These are phyloP conservation scores for Turritopsis dohrnii DNA, from an alignment of 30 jellyfish, hydroid and myxozoan species.

Conservation along the genomic window DNA sequence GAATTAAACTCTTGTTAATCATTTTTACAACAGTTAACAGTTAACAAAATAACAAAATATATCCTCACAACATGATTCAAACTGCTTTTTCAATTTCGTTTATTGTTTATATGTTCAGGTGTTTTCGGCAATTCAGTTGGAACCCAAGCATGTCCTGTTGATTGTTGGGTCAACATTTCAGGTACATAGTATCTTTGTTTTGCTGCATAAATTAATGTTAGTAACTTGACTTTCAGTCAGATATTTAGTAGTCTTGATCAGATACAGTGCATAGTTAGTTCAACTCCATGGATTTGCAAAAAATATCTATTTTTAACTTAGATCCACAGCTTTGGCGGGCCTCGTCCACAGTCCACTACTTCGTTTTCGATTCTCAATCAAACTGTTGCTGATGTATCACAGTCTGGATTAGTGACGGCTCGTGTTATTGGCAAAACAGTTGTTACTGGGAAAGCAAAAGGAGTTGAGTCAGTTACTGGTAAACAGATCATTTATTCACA, in stretches of 20 bases:
- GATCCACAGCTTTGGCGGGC: conserved; percentile 91
- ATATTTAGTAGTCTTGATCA: no score
- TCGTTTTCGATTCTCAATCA: conserved; percentile 47
- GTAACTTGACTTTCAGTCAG: no score
- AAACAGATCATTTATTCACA: conserved; percentile 56
- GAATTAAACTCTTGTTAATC: no score
- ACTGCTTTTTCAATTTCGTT: not conserved
- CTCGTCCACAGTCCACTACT: conserved; percentile 81
- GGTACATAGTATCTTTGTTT: conserved; percentile 41
- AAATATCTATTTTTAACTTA: not conserved
- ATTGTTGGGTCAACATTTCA: conserved; percentile 71
- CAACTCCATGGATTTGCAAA: not conserved
- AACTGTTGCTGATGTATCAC: conserved; percentile 68
- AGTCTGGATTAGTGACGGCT: conserved; percentile 67
- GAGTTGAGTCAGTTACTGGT: conserved; percentile 64
- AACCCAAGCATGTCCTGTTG: conserved; percentile 56
- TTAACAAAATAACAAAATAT: no score
- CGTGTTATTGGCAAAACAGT: conserved; percentile 61
- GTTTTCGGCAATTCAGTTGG: conserved; percentile 64
- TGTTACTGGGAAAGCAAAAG: conserved; percentile 70
- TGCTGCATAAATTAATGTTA: no score
- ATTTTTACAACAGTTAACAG: no score
- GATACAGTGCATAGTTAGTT: no score
- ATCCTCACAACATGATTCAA: no score
- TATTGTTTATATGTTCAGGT: conserved; percentile 37